Percentiles rank a stretch among this genome's conserved stretches.
Evolutionary conservation across 2,888 invertebrate species (phyloP).

Genomic region (Temnothorax unifasciatus): DNA sequence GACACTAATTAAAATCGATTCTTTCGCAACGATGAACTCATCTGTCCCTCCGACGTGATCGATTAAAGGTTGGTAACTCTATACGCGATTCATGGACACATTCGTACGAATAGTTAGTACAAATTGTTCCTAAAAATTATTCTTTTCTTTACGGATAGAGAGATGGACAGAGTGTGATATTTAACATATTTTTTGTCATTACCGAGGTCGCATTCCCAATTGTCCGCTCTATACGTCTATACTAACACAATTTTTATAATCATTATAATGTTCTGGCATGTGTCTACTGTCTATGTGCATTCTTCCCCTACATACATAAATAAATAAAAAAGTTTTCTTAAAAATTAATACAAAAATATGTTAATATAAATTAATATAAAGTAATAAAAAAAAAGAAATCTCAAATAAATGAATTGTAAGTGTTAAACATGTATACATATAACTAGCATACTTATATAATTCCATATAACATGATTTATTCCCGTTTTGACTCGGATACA

Average conservation of each 20-base stretch:
- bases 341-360: neutral
- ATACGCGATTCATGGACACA: neutral
- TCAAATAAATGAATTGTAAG: neutral
- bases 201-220: neutral
- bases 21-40: constrained; percentile 10
- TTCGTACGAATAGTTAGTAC: neutral
- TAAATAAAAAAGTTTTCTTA: neutral
- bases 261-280: neutral
- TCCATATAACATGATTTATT: constrained; percentile 13
- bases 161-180: neutral
- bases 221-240: neutral
- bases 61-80: neutral
- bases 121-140: neutral
- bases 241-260: neutral
- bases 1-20: constrained; percentile 33
- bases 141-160: neutral
- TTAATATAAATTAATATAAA: neutral
- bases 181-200: neutral
- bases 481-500: neutral
- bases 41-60: neutral
- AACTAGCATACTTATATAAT: neutral
- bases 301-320: neutral
- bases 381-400: neutral
- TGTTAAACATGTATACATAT: neutral
- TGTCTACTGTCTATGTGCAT: neutral